These are phyloP conservation scores for Limenitis camilla DNA, from an alignment of 2,888 invertebrate genomes.

Conservation along the genomic window DNA sequence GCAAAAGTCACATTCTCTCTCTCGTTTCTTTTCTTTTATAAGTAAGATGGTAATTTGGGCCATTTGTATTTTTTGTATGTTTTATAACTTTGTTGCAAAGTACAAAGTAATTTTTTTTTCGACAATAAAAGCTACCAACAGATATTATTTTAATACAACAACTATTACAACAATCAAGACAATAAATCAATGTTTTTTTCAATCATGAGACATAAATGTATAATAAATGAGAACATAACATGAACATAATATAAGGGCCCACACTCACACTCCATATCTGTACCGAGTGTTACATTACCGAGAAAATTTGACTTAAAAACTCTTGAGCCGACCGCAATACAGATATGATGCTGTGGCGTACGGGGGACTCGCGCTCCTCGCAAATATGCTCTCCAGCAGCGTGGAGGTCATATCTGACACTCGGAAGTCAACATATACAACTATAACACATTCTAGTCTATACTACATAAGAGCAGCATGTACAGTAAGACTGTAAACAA, in stretches of 20 bases:
- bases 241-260: slow-evolving; percentile 39
- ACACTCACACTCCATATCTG: slow-evolving; percentile 67
- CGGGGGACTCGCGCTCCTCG: slow-evolving; percentile 34
- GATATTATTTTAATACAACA: too few relatives aligned
- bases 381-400: slow-evolving; percentile 47
- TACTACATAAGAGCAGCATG: too few relatives aligned
- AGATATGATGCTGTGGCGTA: slow-evolving; percentile 67
- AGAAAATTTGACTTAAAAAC: slow-evolving; percentile 64
- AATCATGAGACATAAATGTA: background rate
- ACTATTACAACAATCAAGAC: too few relatives aligned
- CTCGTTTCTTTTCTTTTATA: slow-evolving; percentile 14
- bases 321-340: slow-evolving; percentile 57
- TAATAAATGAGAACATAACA: background rate
- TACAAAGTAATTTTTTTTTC: too few relatives aligned
- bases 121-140: too few relatives aligned
- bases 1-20: slow-evolving; percentile 64
- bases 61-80: too few relatives aligned
- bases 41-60: slow-evolving; percentile 2
- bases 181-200: background rate
- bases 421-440: background rate
- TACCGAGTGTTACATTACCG: slow-evolving; percentile 45
- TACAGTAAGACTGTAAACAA: too few relatives aligned
- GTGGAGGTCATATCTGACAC: slow-evolving; percentile 38
- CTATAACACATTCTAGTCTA: too few relatives aligned
- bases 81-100: too few relatives aligned